Evolutionary conservation across 2,888 invertebrate species (phyloP).

Genomic region (Agrypnus murinus): DNA sequence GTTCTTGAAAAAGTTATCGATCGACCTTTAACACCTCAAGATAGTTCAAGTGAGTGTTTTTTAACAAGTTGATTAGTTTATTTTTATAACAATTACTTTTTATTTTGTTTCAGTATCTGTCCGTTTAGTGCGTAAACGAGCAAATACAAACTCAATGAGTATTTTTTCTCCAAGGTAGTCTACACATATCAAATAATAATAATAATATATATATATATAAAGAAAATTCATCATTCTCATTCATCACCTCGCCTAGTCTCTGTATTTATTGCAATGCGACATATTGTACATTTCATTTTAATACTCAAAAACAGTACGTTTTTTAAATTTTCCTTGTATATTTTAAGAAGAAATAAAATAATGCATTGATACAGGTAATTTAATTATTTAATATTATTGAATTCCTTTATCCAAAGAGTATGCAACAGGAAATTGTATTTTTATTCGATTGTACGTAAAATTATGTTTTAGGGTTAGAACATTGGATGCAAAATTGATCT

Average conservation of each 20-base stretch:
- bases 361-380: slow-evolving; percentile 18
- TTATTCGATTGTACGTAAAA: no score
- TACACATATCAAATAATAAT: slow-evolving; percentile 48
- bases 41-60: slow-evolving; percentile 77
- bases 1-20: slow-evolving; percentile 84
- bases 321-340: slow-evolving; percentile 53
- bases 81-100: neutral
- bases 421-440: no score
- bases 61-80: no score
- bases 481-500: no score
- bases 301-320: slow-evolving; percentile 54
- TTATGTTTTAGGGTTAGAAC: no score
- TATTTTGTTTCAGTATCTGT: slow-evolving; percentile 78
- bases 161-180: slow-evolving; percentile 84
- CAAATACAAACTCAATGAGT: slow-evolving; percentile 82
- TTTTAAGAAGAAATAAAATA: slow-evolving; percentile 47
- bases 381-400: no score
- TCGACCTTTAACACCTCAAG: slow-evolving; percentile 85
- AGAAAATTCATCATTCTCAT: slow-evolving; percentile 48
- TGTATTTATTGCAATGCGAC: slow-evolving; percentile 58
- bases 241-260: slow-evolving; percentile 61
- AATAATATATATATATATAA: no score
- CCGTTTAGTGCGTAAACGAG: slow-evolving; percentile 81
- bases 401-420: no score
- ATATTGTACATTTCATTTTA: slow-evolving; percentile 54